These are phyloP conservation scores for Cotesia glomerata DNA, from an alignment of 1,140 invertebrate genomes.

Conservation along the genomic window DNA sequence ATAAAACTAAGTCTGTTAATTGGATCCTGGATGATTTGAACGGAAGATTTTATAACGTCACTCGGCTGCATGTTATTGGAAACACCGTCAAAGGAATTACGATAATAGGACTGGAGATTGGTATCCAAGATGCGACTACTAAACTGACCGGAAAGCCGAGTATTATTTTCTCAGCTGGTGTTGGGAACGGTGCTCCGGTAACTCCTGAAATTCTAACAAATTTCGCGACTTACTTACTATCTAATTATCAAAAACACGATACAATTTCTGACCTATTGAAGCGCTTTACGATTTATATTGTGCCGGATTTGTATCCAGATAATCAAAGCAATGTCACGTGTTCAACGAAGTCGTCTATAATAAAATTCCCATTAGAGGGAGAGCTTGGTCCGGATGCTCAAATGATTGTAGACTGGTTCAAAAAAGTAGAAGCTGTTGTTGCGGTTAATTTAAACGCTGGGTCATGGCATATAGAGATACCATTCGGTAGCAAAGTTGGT, in stretches of 20 bases:
- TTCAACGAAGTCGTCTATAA: constrained; percentile 29
- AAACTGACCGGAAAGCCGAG: constrained; percentile 41
- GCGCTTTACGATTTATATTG: constrained; percentile 50
- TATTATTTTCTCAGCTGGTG: constrained; percentile 52
- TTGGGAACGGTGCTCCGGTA: constrained; percentile 44
- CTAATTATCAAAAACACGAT: constrained; percentile 41
- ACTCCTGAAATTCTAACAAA: constrained; percentile 51
- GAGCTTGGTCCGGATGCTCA: constrained; percentile 37
- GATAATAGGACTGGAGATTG: constrained; percentile 52
- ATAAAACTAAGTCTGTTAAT: constrained; percentile 34
- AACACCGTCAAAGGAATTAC: constrained; percentile 35
- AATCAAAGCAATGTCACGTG: constrained; percentile 42
- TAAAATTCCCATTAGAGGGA: constrained; percentile 41
- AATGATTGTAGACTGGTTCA: constrained; percentile 52
- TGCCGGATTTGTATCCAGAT: constrained; percentile 49
- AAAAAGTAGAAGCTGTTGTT: constrained; percentile 49
- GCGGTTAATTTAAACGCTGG: constrained; percentile 56
- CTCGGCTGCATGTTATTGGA: constrained; percentile 48
- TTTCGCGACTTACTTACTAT: constrained; percentile 48
- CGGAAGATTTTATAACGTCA: constrained; percentile 46
- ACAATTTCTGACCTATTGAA: constrained; percentile 44
- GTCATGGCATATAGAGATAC: constrained; percentile 55
- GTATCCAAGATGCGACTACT: constrained; percentile 34
- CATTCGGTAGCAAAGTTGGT: constrained; percentile 43
- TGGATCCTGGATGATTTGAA: constrained; percentile 47